These are phyloP conservation scores for Labeo rohita DNA, from an alignment of 2,113 vertebrate species.

Conservation along the genomic window DNA sequence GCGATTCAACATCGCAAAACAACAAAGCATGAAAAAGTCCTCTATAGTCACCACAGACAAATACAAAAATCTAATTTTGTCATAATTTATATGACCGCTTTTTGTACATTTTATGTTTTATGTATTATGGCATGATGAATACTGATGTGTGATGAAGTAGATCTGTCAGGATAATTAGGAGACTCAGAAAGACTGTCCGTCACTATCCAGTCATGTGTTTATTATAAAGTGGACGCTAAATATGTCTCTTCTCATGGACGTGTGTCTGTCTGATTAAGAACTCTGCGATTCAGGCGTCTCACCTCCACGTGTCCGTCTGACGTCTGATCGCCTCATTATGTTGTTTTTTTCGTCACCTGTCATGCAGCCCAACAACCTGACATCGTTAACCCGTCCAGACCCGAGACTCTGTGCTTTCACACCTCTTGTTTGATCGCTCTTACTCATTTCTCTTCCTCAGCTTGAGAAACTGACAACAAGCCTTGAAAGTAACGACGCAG, in stretches of 20 bases:
- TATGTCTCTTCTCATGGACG: neutral
- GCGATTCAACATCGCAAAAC: too few relatives aligned
- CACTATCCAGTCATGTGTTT: neutral
- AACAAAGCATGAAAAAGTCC: too few relatives aligned
- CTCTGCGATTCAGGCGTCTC: neutral
- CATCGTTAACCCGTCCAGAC: neutral
- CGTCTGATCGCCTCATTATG: neutral
- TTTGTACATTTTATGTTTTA: too few relatives aligned
- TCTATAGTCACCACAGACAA: too few relatives aligned
- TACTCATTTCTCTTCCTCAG: neutral
- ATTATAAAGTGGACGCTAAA: neutral
- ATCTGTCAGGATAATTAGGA: too few relatives aligned
- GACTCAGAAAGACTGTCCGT: too few relatives aligned
- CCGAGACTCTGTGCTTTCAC: neutral
- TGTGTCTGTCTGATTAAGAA: neutral
- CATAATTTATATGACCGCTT: too few relatives aligned
- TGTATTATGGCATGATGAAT: too few relatives aligned
- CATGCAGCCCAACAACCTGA: neutral
- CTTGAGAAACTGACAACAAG: neutral
- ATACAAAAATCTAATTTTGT: too few relatives aligned
- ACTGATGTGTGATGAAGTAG: too few relatives aligned
- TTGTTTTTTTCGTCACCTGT: neutral
- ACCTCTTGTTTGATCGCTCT: neutral
- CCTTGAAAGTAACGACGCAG: neutral
- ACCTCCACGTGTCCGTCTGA: neutral